A percentile compares a stretch with the other conserved stretches of the same genome.
phyloP scores from a whole-genome alignment of 2,888 invertebrate species.

The Resseliella maxima region DNA sequence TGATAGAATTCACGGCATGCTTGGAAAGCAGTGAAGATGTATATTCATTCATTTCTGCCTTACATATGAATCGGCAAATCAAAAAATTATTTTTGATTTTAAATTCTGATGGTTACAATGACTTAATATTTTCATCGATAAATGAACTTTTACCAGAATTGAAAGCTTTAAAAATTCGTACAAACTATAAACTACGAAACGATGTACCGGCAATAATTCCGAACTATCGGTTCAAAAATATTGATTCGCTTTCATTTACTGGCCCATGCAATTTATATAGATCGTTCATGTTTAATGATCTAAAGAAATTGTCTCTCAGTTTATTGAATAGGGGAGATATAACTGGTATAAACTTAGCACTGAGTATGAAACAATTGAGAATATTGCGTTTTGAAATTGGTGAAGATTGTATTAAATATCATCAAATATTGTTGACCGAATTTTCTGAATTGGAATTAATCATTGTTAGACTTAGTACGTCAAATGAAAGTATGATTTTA shows the following conservation, averaged over 20 bases:
- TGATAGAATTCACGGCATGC: neutral
- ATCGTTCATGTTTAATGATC: neutral
- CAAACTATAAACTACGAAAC: neutral
- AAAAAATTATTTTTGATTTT: neutral
- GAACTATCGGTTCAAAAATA: neutral
- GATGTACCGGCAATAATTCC: neutral
- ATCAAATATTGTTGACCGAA: slow-evolving; percentile 7
- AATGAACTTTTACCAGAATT: neutral
- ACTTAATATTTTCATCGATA: neutral
- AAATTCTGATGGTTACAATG: neutral
- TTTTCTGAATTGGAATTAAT: neutral
- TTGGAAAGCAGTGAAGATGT: neutral
- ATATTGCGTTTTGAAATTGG: neutral
- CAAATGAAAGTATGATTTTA: neutral
- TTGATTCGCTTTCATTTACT: neutral
- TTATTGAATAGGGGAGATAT: neutral
- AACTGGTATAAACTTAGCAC: neutral
- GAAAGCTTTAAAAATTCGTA: neutral
- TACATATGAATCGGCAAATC: neutral
- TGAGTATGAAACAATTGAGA: neutral
- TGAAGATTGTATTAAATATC: neutral
- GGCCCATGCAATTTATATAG: neutral
- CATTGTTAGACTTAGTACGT: neutral
- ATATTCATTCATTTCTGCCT: neutral
- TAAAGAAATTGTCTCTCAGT: neutral